Evolutionary conservation across 2,888 invertebrate species (phyloP), one percentile per base, ranked within the genome.

Genomic region (Polymixis lichenea): DNA sequence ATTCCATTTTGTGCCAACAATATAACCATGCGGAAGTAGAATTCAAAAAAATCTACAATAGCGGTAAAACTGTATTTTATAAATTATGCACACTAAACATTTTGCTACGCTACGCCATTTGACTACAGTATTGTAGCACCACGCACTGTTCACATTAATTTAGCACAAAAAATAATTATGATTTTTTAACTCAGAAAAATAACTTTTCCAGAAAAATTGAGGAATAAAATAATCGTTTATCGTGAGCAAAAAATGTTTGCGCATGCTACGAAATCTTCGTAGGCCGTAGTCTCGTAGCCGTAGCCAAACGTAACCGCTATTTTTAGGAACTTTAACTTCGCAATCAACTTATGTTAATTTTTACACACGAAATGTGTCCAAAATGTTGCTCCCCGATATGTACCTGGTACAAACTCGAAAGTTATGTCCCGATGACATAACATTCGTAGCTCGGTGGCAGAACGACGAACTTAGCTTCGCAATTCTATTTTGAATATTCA

Each of bases 401-500:
- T 79, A 67, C 73, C 67, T 72, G 25, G 46, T 67, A 77, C 62
- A 74, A 78, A 76, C 69, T 80, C 49, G 55, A 84, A 77, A 83
- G 84, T 84, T 82, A 82, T 86, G 82, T 78, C 72, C 83, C 84
- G 66, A 82, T 89, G 87, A 89, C 81, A 86, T 87, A 90, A 90
- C 77, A 72, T 76, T 71, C 72, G 80, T 80, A 86, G 83, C 76
- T 60, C 78, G 62, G 68, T 75, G 58, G 53, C 77, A 78, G 85
- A 80, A 78, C 81, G 70, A 80, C 77, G 75, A 84, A 85, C 77
- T 84, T 82, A 79, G 72, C 88, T 84, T 83, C 86, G 84, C 87
- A 89, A 89, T 87, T 72, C 73, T 78, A 79, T 85, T 56, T 83
- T 85, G 84, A 88, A 87, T 89, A 87, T 89, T 87, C 84, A 89